Conservation (phyloP, 2,888 invertebrate species). For the Perdita meconis region DNA sequence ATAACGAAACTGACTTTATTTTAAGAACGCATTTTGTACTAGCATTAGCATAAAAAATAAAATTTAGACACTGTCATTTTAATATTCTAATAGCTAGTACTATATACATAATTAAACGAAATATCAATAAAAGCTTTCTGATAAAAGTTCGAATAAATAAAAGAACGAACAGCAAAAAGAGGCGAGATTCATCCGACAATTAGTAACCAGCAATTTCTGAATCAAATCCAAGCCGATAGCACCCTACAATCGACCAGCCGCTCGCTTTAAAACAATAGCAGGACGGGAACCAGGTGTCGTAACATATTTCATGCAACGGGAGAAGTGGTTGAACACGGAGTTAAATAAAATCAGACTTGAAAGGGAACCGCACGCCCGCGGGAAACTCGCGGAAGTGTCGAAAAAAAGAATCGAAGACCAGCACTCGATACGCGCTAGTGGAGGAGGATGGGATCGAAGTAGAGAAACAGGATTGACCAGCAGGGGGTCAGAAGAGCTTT, state of each 20-base stretch:
- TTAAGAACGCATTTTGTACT: too few relatives aligned
- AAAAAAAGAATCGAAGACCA: constrained; percentile 49
- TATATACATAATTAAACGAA: too few relatives aligned
- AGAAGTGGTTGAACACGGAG: constrained; percentile 11
- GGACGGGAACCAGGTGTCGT: neutral
- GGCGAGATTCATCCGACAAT: too few relatives aligned
- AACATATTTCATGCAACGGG: constrained; percentile 7
- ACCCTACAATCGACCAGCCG: neutral
- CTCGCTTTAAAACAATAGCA: constrained; percentile 28
- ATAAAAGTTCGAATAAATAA: too few relatives aligned
- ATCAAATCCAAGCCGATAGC: constrained; percentile 3
- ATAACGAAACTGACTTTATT: too few relatives aligned
- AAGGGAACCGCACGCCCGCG: constrained; percentile 41
- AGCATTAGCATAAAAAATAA: too few relatives aligned
- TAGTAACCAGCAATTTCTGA: neutral
- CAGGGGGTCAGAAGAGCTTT: constrained; percentile 72
- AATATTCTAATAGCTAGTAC: too few relatives aligned
- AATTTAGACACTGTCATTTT: too few relatives aligned
- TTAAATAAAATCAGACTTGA: constrained; percentile 54
- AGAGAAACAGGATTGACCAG: constrained; percentile 67
- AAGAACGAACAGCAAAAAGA: too few relatives aligned
- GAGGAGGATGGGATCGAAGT: constrained; percentile 65
- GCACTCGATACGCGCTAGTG: constrained; percentile 52
- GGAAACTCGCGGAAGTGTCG: constrained; percentile 50
- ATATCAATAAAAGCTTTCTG: too few relatives aligned